Evolutionary conservation across 2,888 invertebrate species (phyloP).

Genomic region (Aphrophora alni): DNA sequence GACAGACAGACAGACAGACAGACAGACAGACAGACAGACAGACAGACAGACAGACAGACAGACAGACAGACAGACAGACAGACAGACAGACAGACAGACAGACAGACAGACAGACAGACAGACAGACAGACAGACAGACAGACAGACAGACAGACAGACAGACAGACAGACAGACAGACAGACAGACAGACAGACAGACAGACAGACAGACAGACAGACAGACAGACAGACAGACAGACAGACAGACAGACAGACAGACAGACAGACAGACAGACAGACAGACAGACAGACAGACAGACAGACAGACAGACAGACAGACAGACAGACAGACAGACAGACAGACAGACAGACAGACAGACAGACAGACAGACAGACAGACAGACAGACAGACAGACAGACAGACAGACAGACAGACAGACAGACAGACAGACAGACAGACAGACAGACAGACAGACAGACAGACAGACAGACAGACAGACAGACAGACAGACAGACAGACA

Average conservation of each 20-base stretch:
- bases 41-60: background rate
- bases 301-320: slow-evolving; percentile 7
- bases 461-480: background rate
- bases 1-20: slow-evolving; percentile 7
- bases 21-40: background rate
- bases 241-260: background rate
- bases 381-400: slow-evolving; percentile 7
- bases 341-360: background rate
- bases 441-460: background rate
- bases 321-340: background rate
- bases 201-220: slow-evolving; percentile 7
- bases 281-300: slow-evolving; percentile 7
- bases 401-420: slow-evolving; percentile 4
- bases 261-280: background rate
- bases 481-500: slow-evolving; percentile 7
- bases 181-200: slow-evolving; percentile 7
- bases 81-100: slow-evolving; percentile 2
- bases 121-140: background rate
- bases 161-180: background rate
- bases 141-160: background rate
- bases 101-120: slow-evolving; percentile 7
- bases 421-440: background rate
- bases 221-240: background rate
- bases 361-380: background rate
- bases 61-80: background rate